Conservation (phyloP, 2,888 invertebrate species). For the Ptilodon capucinus region DNA sequence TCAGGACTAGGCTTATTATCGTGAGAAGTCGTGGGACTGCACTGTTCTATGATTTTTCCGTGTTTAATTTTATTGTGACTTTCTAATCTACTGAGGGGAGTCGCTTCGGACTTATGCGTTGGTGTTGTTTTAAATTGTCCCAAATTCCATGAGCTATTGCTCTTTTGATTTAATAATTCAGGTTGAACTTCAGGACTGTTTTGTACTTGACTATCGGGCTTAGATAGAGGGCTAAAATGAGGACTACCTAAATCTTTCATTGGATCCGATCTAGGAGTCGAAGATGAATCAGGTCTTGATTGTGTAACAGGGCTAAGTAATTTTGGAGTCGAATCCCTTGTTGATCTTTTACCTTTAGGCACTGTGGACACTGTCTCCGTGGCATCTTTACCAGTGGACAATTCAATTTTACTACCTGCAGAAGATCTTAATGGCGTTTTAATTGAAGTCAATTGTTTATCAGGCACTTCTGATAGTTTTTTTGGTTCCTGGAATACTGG, state of each 20-base stretch:
- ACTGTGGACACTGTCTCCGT: conserved; percentile 37
- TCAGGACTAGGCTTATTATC: conserved; percentile 77
- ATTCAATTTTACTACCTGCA: conserved; percentile 55
- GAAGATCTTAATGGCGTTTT: conserved; percentile 45
- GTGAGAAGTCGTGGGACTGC: conserved; percentile 74
- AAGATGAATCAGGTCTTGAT: conserved; percentile 71
- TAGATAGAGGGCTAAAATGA: conserved; percentile 71
- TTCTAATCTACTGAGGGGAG: conserved; percentile 72
- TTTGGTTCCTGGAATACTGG: conserved; percentile 70
- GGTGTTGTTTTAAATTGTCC: conserved; percentile 73
- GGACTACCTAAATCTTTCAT: conserved; percentile 67
- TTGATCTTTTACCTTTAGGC: conserved; percentile 47
- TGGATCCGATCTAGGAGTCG: conserved; percentile 68
- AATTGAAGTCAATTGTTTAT: conserved; percentile 41
- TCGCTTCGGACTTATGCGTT: conserved; percentile 74
- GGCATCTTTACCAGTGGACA: conserved; percentile 41
- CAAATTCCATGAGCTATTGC: conserved; percentile 66
- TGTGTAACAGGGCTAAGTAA: conserved; percentile 68
- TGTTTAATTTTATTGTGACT: conserved; percentile 68
- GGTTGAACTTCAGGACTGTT: conserved; percentile 69
- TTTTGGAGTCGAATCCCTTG: conserved; percentile 56
- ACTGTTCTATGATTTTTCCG: conserved; percentile 70
- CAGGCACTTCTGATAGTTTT: conserved; percentile 49
- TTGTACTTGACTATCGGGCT: conserved; percentile 76
- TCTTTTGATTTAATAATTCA: conserved; percentile 55